Evolutionary conservation across 2,113 vertebrate species (phyloP).

Genomic region (Piprites chloris): DNA sequence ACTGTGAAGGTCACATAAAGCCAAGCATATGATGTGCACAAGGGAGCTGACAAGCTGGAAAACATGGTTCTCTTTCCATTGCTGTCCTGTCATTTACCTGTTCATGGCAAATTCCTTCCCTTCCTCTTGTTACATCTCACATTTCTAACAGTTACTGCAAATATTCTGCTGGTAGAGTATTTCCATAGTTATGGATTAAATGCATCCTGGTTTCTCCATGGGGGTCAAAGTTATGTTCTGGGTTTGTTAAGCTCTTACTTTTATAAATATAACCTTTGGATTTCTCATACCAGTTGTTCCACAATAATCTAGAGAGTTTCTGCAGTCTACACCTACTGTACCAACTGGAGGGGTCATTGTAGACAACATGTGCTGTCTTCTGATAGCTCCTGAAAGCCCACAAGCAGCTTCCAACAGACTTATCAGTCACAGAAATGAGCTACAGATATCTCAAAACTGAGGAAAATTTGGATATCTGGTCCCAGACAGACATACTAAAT

Average conservation of each 20-base stretch:
- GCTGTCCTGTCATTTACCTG: background rate
- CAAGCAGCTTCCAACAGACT: background rate
- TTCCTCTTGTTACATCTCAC: background rate
- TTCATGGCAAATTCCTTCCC: background rate
- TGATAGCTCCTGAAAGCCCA: constrained; percentile 1
- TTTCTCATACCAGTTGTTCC: background rate
- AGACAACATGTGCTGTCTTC: background rate
- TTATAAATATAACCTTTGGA: background rate
- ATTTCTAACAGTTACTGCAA: background rate
- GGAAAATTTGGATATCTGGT: background rate
- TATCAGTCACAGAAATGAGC: constrained; percentile 18
- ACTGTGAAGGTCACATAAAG: background rate
- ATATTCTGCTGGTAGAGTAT: background rate
- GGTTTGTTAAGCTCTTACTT: background rate
- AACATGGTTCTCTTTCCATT: background rate
- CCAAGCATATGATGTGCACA: background rate
- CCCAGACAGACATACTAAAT: background rate
- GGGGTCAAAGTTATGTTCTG: background rate
- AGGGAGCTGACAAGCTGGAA: background rate
- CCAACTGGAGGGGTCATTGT: background rate
- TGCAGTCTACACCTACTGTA: background rate
- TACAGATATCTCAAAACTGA: background rate
- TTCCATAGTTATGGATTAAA: background rate
- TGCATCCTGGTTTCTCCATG: background rate
- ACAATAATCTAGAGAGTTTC: background rate